Evolutionary conservation across 2,888 invertebrate genomes (phyloP), one percentile per base, ranked within the genome.

Genomic region (Tuta absoluta): DNA sequence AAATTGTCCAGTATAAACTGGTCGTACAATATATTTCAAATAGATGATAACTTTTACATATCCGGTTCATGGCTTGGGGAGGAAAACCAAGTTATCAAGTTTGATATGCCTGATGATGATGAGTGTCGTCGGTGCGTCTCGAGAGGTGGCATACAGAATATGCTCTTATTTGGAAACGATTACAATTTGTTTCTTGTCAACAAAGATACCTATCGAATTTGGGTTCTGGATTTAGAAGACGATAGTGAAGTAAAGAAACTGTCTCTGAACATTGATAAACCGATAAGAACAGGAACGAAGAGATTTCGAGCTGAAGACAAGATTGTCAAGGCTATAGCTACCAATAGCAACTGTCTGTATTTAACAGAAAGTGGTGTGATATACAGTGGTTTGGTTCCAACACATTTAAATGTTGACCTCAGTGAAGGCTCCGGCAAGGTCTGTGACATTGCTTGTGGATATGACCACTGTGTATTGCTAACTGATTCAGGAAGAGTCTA

Each of bases 381-480:
- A 0, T 96, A 93, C 75, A 71, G 69, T 67, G 86, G 89, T 7
- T 92, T 93, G 72, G 83, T 95, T 62, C 95, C 95, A 3, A 89
- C 91, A 74, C 84, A 94, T 62, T 79, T 95, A 19, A 87, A 93
- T 69, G 93, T 93, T 74, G 14, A 10, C n/a, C n/a, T 28, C 10
- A 84, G 85, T 48, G 89, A 92, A 67, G 87, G 88, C 68, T 57
- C 72, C 7, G 87, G 93, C 14, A 92, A 91, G 73, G 92, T 95
- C 17, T 81, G 91, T 63, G 94, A 95, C 75, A 81, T 97, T 38
- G 91, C 92, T 62, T 95, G 96, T 84, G 98, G 98, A 0, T 94
- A 95, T 81, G 97, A 98, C 79, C 98, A 98, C 84, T 94, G 93
- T 45, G 76, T 98, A 12, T 73, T 96, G 61, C 88, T 98, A 8